These are phyloP conservation scores for Drosophila fulvimacula DNA, from an alignment of 2,888 invertebrate species.

Conservation along the genomic window DNA sequence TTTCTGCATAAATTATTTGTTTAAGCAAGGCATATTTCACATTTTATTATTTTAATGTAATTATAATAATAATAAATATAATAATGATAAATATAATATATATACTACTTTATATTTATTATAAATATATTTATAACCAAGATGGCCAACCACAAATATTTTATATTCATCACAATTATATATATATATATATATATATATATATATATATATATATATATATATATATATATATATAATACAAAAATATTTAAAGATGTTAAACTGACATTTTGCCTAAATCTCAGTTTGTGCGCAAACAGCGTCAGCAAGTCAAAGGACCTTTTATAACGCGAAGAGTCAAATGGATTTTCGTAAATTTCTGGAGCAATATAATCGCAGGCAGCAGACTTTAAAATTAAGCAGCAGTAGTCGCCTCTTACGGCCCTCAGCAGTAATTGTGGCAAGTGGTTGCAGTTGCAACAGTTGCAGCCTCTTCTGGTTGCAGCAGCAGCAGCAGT, in stretches of 20 bases:
- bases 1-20: no score
- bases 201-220: no score
- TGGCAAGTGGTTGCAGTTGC: conserved; percentile 67
- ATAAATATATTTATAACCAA: no score
- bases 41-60: no score
- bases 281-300: neutral
- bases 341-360: conserved; percentile 73
- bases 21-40: no score
- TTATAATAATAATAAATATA: no score
- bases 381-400: conserved; percentile 70
- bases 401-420: conserved; percentile 54
- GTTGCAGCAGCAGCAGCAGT: conserved; percentile 41
- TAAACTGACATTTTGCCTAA: neutral
- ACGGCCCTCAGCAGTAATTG: conserved; percentile 65
- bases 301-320: neutral
- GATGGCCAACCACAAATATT: no score
- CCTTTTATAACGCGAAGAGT: neutral
- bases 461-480: conserved; percentile 46
- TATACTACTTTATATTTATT: no score
- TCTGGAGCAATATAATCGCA: conserved; percentile 82
- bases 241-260: neutral
- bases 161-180: no score
- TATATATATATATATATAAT: no score
- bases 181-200: no score
- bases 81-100: no score